phyloP scores from a whole-genome alignment of 2,888 invertebrate genomes.

The Sympetrum striolatum region DNA sequence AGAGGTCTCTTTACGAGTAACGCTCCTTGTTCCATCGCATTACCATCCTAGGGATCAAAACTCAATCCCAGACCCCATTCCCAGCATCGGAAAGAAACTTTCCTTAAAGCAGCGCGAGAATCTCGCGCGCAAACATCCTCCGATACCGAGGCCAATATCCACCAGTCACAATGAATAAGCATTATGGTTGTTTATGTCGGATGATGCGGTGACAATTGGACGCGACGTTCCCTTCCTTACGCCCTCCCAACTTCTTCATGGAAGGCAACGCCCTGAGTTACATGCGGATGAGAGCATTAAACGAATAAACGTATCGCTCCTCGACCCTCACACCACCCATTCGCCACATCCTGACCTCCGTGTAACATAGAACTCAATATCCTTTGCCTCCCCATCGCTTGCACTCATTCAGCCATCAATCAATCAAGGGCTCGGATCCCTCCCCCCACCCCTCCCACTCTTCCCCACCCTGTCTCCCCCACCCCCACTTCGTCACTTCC shows the following conservation, averaged over 20 bases:
- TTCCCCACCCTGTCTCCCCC: background rate
- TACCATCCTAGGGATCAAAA: too few species aligned
- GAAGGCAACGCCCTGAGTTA: slow-evolving; percentile 39
- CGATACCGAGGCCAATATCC: background rate
- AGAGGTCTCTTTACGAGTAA: too few species aligned
- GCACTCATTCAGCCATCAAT: slow-evolving; percentile 39
- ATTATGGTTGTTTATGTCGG: slow-evolving; percentile 10
- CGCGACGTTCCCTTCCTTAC: background rate
- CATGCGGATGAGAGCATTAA: slow-evolving; percentile 42
- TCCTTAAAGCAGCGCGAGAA: background rate
- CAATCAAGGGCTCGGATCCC: background rate
- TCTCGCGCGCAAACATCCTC: background rate
- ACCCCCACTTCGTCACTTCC: background rate
- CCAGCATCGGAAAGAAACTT: background rate
- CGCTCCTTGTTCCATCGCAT: too few species aligned
- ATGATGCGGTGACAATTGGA: background rate
- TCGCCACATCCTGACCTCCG: slow-evolving; percentile 43
- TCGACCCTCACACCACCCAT: slow-evolving; percentile 15
- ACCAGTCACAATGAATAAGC: slow-evolving; percentile 34
- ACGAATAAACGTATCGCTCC: slow-evolving; percentile 38
- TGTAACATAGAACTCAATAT: slow-evolving; percentile 41
- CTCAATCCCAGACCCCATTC: background rate
- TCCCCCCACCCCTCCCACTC: background rate
- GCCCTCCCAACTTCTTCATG: slow-evolving; percentile 24
- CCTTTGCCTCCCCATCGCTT: slow-evolving; percentile 38